Percentiles rank a stretch among this genome's conserved stretches.
phyloP scores from a whole-genome alignment of 35 echinoderm and acorn worm species.

The Diadema setosum region DNA sequence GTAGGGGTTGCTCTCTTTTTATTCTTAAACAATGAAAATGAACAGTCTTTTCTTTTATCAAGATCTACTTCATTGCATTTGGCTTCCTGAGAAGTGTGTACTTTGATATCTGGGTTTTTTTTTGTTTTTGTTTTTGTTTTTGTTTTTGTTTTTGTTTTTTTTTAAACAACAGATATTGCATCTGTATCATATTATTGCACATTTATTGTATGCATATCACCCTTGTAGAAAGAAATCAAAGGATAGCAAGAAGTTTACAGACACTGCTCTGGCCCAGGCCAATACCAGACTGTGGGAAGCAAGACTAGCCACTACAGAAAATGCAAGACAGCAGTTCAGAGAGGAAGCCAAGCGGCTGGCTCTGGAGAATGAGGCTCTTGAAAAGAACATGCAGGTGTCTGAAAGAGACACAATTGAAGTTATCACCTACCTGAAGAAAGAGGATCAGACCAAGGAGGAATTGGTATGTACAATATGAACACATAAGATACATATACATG shows the following conservation, averaged over 20 bases:
- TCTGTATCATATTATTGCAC: no score
- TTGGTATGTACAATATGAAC: slow-evolving; percentile 73
- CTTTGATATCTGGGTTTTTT: no score
- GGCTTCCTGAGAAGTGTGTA: no score
- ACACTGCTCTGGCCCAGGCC: slow-evolving; percentile 61
- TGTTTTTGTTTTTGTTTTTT: no score
- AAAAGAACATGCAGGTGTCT: slow-evolving; percentile 60
- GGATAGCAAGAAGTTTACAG: slow-evolving; percentile 88
- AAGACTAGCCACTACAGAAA: slow-evolving; percentile 80
- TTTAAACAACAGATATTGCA: no score
- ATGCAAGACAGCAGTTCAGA: slow-evolving; percentile 88
- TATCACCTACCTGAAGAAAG: slow-evolving; percentile 92
- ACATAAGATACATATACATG: neutral
- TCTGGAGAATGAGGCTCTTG: slow-evolving; percentile 82
- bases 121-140: no score
- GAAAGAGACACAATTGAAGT: slow-evolving; percentile 97
- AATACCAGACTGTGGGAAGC: slow-evolving; percentile 93
- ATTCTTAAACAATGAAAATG: neutral
- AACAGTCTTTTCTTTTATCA: no score
- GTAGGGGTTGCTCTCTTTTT: neutral
- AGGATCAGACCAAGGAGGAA: slow-evolving; percentile 96
- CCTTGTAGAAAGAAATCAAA: slow-evolving; percentile 9
- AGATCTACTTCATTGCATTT: no score
- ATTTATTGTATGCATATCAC: no score
- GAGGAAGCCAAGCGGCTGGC: slow-evolving; percentile 87